A percentile compares a stretch with the other conserved stretches of the same genome.
These are phyloP conservation scores for Pilophorus perplexus DNA, from an alignment of 2,888 invertebrate genomes.

Conservation along the genomic window DNA sequence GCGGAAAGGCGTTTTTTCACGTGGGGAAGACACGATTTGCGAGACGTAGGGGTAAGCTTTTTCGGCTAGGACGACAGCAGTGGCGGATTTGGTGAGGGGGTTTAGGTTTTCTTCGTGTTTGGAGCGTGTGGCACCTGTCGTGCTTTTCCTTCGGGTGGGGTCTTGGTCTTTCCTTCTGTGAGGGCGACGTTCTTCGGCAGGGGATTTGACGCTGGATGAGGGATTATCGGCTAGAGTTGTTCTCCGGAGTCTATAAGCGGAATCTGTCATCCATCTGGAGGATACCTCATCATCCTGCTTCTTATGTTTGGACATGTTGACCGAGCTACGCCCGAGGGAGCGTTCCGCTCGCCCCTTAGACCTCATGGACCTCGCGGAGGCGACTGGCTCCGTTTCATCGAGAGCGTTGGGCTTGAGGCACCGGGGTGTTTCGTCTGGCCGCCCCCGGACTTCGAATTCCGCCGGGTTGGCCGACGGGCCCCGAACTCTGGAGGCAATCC, in stretches of 20 bases:
- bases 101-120: slow-evolving; percentile 49
- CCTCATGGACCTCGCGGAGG: slow-evolving; percentile 37
- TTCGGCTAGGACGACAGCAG: slow-evolving; percentile 69
- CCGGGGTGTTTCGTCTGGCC: slow-evolving; percentile 53
- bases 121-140: slow-evolving; percentile 66
- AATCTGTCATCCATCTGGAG: slow-evolving; percentile 34
- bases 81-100: slow-evolving; percentile 65
- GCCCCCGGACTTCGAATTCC: not conserved
- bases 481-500: slow-evolving; percentile 69
- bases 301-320: slow-evolving; percentile 47
- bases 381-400: slow-evolving; percentile 37
- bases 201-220: slow-evolving; percentile 17
- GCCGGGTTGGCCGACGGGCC: slow-evolving; percentile 65
- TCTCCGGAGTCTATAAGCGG: slow-evolving; percentile 6
- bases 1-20: slow-evolving; percentile 64
- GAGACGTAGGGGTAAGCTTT: slow-evolving; percentile 63
- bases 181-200: slow-evolving; percentile 9
- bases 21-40: slow-evolving; percentile 49
- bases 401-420: slow-evolving; percentile 47
- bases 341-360: slow-evolving; percentile 36
- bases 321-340: slow-evolving; percentile 39
- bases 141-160: slow-evolving; percentile 73
- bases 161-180: slow-evolving; percentile 19
- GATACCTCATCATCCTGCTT: slow-evolving; percentile 31
- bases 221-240: not conserved